phyloP scores from a whole-genome alignment of 2,797 vertebrate species.

The Bradypus variegatus region DNA sequence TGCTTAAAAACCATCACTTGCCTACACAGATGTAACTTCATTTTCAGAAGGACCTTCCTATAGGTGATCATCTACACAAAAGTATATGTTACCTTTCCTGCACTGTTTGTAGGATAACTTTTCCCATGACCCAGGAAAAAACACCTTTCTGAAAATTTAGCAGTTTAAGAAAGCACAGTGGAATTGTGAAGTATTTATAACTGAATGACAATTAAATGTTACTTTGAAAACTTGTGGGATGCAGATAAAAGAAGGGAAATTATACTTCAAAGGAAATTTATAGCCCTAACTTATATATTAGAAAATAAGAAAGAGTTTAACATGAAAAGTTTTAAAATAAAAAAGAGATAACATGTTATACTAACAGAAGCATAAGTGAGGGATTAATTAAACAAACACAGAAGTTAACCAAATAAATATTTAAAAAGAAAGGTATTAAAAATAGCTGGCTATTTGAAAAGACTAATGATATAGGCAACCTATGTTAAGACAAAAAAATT shows the following conservation, averaged over 20 bases:
- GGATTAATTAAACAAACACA: constrained; percentile 31
- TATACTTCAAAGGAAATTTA: neutral
- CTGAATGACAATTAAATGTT: neutral
- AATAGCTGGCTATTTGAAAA: constrained; percentile 17
- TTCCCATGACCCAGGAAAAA: neutral
- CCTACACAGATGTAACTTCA: neutral
- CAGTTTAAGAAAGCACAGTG: constrained; percentile 20
- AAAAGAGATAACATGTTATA: neutral
- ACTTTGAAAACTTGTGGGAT: constrained; percentile 11
- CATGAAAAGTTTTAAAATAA: neutral
- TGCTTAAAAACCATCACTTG: neutral
- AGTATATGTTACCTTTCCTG: neutral
- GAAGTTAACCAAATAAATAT: constrained; percentile 5
- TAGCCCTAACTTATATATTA: neutral
- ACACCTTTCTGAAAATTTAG: constrained; percentile 10
- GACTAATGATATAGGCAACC: neutral
- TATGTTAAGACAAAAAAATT: constrained; percentile 3
- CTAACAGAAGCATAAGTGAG: neutral
- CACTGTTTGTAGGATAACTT: neutral
- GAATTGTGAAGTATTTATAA: constrained; percentile 8
- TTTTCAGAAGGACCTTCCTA: neutral
- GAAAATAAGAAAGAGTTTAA: constrained; percentile 22
- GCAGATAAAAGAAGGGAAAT: constrained; percentile 6
- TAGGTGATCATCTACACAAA: neutral
- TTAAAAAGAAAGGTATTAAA: constrained; percentile 31